Evolutionary conservation across 2,888 invertebrate genomes (phyloP).

Genomic region (Acronicta alni): DNA sequence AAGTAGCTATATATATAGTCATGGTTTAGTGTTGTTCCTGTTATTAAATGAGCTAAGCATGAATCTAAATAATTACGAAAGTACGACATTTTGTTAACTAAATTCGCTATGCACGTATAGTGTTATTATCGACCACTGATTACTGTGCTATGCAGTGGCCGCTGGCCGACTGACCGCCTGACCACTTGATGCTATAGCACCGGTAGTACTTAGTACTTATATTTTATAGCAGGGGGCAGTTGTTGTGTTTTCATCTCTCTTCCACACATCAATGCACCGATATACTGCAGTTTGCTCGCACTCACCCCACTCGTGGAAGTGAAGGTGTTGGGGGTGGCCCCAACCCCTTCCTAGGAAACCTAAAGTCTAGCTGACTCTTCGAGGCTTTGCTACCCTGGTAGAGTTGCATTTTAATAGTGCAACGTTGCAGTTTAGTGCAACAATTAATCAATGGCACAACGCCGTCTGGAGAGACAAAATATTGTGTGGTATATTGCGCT

Average conservation of each 20-base stretch:
- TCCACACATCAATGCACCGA: neutral
- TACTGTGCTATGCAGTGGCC: neutral
- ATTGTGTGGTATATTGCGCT: too few species aligned
- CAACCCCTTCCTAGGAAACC: conserved; percentile 1
- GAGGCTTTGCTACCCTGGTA: conserved; percentile 11
- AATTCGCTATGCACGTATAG: neutral
- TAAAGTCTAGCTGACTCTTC: neutral
- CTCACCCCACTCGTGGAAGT: too few species aligned
- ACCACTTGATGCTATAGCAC: neutral
- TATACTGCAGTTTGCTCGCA: neutral
- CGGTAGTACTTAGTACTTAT: too few species aligned
- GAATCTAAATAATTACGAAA: too few species aligned
- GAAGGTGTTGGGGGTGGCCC: too few species aligned
- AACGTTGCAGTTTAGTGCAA: conserved; percentile 1
- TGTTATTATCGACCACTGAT: neutral
- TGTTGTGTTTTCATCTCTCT: conserved; percentile 1
- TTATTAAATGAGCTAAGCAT: too few species aligned
- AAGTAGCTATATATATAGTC: too few species aligned
- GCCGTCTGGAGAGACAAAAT: neutral
- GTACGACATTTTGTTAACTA: too few species aligned
- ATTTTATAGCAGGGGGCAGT: neutral
- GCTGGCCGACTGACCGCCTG: too few species aligned
- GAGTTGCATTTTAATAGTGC: neutral
- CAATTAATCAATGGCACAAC: too few species aligned
- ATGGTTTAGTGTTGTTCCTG: too few species aligned